Conservation (phyloP, 2,113 vertebrate genomes). For the Corydoras sp. region DNA sequence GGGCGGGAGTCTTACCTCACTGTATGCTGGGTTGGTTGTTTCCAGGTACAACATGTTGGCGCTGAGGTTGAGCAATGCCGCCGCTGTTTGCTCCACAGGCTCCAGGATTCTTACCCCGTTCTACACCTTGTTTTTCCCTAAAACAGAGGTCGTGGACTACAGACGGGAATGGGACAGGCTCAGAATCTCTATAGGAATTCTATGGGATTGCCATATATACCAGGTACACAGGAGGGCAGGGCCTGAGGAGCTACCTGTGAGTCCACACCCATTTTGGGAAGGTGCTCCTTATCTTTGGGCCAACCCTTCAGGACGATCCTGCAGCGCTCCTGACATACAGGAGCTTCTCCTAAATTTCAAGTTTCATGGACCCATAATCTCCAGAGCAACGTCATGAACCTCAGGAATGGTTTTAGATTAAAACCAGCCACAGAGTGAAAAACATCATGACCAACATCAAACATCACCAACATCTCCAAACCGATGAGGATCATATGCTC, state of each 20-base stretch:
- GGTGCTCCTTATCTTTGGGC: slow-evolving; percentile 67
- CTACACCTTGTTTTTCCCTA: slow-evolving; percentile 71
- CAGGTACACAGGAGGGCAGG: slow-evolving; percentile 79
- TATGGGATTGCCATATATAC: slow-evolving; percentile 85
- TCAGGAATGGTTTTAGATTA: too few species aligned
- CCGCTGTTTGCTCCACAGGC: slow-evolving; percentile 93
- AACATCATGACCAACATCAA: too few species aligned
- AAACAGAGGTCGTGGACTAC: slow-evolving; percentile 56
- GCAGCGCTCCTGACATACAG: slow-evolving; percentile 16
- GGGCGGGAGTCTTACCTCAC: slow-evolving; percentile 76
- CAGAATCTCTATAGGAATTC: slow-evolving; percentile 79
- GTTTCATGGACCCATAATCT: too few species aligned
- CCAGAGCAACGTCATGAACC: too few species aligned
- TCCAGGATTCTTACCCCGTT: slow-evolving; percentile 88
- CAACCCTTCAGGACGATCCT: slow-evolving; percentile 60
- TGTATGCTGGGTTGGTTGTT: slow-evolving; percentile 90
- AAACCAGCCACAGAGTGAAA: too few species aligned
- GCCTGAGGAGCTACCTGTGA: slow-evolving; percentile 83
- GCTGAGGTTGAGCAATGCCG: slow-evolving; percentile 91
- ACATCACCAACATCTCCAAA: too few species aligned
- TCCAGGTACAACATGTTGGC: slow-evolving; percentile 99
- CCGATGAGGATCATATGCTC: too few species aligned
- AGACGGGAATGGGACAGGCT: slow-evolving; percentile 71
- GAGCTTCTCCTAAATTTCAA: neutral
- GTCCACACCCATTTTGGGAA: slow-evolving; percentile 69